phyloP scores from a whole-genome alignment of 2,797 vertebrate species.

The Cetoscarus ocellatus region DNA sequence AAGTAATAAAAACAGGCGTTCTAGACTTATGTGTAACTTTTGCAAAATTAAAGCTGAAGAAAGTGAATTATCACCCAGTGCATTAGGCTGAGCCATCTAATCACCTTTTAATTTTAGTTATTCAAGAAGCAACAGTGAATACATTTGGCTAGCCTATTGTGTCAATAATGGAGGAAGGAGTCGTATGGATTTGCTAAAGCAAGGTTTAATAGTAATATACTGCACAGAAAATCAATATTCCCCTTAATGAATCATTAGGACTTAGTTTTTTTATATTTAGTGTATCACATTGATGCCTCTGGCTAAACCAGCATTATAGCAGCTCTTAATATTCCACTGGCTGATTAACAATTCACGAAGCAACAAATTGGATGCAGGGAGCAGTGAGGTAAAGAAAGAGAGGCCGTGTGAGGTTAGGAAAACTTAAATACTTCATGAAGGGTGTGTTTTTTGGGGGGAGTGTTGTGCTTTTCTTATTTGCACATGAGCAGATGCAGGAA shows the following conservation, averaged over 20 bases:
- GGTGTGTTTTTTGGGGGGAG: background rate
- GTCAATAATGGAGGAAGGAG: constrained; percentile 8
- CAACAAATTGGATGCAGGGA: constrained; percentile 50
- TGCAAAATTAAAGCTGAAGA: background rate
- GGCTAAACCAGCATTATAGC: constrained; percentile 56
- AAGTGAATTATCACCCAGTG: background rate
- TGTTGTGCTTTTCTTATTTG: background rate
- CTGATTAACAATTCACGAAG: constrained; percentile 75
- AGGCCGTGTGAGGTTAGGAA: constrained; percentile 34
- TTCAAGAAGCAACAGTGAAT: constrained; percentile 7
- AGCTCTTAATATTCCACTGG: constrained; percentile 69
- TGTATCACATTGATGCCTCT: constrained; percentile 59
- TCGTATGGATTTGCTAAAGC: constrained; percentile 26
- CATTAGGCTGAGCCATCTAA: too few relatives aligned
- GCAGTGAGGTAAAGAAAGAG: constrained; percentile 44
- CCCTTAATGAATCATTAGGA: constrained; percentile 66
- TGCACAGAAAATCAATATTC: constrained; percentile 52
- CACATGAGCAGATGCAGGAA: background rate
- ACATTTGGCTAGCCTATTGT: background rate
- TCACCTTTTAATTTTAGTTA: background rate
- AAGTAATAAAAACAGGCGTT: too few relatives aligned
- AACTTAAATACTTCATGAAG: constrained; percentile 14
- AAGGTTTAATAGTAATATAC: constrained; percentile 43
- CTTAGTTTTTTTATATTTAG: constrained; percentile 67
- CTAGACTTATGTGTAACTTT: too few relatives aligned